phyloP scores from a whole-genome alignment of 2,888 invertebrate species.

The Andrena dorsata region DNA sequence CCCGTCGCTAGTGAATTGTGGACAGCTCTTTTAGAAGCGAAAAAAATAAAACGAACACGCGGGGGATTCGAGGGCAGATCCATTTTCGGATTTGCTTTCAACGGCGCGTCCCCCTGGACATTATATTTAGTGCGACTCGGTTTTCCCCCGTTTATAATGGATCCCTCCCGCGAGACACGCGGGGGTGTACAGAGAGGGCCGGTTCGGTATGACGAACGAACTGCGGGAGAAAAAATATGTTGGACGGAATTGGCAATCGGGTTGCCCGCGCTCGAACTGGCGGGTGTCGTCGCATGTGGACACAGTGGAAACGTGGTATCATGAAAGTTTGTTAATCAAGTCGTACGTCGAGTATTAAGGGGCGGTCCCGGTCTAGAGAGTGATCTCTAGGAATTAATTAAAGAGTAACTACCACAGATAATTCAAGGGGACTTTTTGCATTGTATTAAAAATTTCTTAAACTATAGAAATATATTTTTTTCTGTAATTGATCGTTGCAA shows the following conservation, averaged over 20 bases:
- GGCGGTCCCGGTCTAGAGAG: too few species aligned
- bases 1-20: not conserved
- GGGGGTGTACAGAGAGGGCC: not conserved
- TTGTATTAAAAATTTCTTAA: too few species aligned
- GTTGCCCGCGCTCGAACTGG: not conserved
- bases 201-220: constrained; percentile 35
- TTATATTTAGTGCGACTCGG: constrained; percentile 45
- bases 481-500: too few species aligned
- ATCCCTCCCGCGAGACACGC: constrained; percentile 46
- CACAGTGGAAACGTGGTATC: not conserved
- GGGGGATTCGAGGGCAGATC: constrained; percentile 10
- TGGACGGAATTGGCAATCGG: constrained; percentile 58
- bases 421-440: too few species aligned
- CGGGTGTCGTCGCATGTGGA: not conserved
- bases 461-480: too few species aligned
- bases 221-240: constrained; percentile 46
- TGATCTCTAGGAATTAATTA: too few species aligned
- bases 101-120: constrained; percentile 46
- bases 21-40: not conserved
- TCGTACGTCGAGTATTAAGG: too few species aligned
- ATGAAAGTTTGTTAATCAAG: not conserved
- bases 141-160: constrained; percentile 46
- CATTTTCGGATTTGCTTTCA: constrained; percentile 57
- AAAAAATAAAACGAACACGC: constrained; percentile 10
- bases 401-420: too few species aligned